Evolutionary conservation across 1,140 invertebrate species (phyloP).

Genomic region (Papilio helenus): DNA sequence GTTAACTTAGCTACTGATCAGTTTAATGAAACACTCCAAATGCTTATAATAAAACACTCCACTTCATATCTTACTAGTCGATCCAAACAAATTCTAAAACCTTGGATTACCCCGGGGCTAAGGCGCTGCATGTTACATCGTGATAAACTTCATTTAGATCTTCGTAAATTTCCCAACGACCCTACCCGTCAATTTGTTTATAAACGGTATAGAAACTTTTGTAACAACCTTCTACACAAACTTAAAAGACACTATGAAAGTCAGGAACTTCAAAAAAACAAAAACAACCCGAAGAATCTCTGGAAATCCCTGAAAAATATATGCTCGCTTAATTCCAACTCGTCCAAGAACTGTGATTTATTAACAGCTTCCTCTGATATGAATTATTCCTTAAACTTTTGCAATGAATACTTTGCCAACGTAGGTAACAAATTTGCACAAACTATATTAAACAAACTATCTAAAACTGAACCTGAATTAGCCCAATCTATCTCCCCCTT

Average conservation of each 20-base stretch:
- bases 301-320: slow-evolving; percentile 24
- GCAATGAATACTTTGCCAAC: not conserved
- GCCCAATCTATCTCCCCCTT: not conserved
- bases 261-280: not conserved
- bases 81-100: not conserved
- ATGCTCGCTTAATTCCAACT: not conserved
- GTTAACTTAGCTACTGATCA: not conserved
- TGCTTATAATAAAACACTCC: not conserved
- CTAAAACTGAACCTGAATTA: not conserved
- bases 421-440: not conserved
- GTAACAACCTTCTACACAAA: slow-evolving; percentile 3
- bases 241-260: not conserved
- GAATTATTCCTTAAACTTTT: not conserved
- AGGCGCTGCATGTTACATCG: not conserved
- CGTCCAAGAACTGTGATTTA: not conserved
- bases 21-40: not conserved
- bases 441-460: not conserved
- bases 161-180: slow-evolving; percentile 6
- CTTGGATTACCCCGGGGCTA: not conserved
- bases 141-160: not conserved
- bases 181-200: not conserved
- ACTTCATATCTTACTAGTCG: not conserved
- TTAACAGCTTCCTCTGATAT: not conserved
- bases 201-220: slow-evolving; percentile 16
- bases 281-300: not conserved